Evolutionary conservation across 2,797 vertebrate genomes (phyloP), one percentile per base, ranked within the genome.

Genomic region (Onychomys arenicola): DNA sequence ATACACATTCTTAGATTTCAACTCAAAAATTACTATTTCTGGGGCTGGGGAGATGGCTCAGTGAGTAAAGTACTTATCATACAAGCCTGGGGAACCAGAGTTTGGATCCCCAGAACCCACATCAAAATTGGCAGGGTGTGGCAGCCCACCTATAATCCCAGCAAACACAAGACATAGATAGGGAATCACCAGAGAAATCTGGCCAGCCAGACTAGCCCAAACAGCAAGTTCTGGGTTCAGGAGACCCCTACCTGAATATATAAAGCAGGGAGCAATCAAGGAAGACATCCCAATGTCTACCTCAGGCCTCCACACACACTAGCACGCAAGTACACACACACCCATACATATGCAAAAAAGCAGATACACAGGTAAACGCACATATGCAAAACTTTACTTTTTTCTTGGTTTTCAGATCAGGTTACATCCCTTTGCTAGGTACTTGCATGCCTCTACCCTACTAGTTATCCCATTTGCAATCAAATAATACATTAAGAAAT

Each of bases 401-500:
- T 65, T 67, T 67, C 32, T 67, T 67, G 12, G 65, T 67, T 67
- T 32, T 46, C 6, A 83, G 27, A 40, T 19, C 57, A 89, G 46
- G 37, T 3, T 84, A 40, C 59, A 59, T 77, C 7, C 43, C n/a
- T 75, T n/a, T 67, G 37, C 90, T 21, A 86, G 25, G 25, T 12
- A 77, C 43, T 46, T 71, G 14, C 25, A 77, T 8, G 84, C 12
- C 43, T 78, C 80, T 83, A 92, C 59, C 71, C 65, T 65, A 52
- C 13, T 89, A n/a, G 52, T 85, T 59, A 75, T 82, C 63, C 73
- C 13, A 90, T 75, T 75, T 71, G 40, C 67, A 95, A 87, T 57
- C 83, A 97, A 90, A 87, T 87, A 55, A 73, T 84, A 46, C 90
- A 65, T 69, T 91, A 46, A 95, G 55, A 90, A 93, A 91, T 96